Base-by-base conservation (phyloP, 2,797 vertebrate species). In the Poeciliopsis turneri region DNA sequence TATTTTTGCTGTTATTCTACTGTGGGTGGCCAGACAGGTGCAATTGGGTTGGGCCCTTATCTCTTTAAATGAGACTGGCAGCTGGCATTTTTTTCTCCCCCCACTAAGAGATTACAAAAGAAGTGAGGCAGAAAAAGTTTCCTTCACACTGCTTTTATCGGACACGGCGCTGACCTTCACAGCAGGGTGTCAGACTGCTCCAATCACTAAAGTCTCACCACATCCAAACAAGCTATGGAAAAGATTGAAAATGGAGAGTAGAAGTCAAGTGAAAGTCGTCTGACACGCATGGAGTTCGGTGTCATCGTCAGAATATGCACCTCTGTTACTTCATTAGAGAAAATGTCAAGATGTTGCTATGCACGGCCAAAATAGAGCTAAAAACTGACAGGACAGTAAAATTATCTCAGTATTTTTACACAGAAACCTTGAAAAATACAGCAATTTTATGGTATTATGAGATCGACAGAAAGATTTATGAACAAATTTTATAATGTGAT, bases 11-110 rank as follows among this genome's bases (percentile, higher is more conserved):
- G 78, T 81, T 85, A 72, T 81, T 83, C 64, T 39, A 76, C 77
- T 81, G 78, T 75, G 82, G 82, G 85, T 79, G 82, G 78, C 81
- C 78, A 86, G 85, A 76, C 78, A 84, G 88, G 86, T 87, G 85
- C 85, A 78, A 80, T 88, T 33, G 72, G 79, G 81, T 72, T 33
- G 23, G 84, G 79, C 45, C 72, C 88, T 92, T 94, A 94, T 94
- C 93, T 92, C 82, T 84, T 78, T 78, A 90, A 93, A 93, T 88
- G 89, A 93, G 92, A 88, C 80, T 75, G 90, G 92, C 91, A 93
- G 89, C 92, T 92, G 90, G 91, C 87, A 86, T 89, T 92, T 87
- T 84, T 86, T 78, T 3, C 30, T 5, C 18, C 23, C 20, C 15
- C 89, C 86, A 88, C 83, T 76, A 71, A 1, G 81, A 92, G 92